Evolutionary conservation across 2,888 invertebrate genomes (phyloP), one percentile per base, ranked within the genome.

Genomic region (Heliconius ethilla): DNA sequence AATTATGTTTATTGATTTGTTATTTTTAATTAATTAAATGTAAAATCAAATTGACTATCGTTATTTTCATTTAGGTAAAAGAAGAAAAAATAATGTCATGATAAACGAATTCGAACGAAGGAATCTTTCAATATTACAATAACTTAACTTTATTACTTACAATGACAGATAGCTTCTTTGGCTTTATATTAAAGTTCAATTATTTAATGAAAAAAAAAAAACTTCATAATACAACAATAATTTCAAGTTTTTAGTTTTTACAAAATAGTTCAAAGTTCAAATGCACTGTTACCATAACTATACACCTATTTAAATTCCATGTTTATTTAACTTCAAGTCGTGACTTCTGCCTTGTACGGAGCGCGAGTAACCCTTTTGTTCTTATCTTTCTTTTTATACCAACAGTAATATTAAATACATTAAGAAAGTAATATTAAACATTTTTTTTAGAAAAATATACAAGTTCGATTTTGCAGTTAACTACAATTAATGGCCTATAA

Each of bases 241-340:
- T 4, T 67, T 67, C 10, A 40, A 40, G 15, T 40, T 67, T 40
- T 40, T 67, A 67, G 67, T 67, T 67, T 67, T 67, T 25, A 67
- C 13, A 40, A 67, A 40, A 15, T 67, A 15, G 67, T 67, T 69
- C 67, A 51, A 51, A 55, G 27, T 29, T 55, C 22, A 51, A 72
- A 51, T 55, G 33, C 18, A 70, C 29, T 29, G 51, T 51, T 72
- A 29, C 51, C 29, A 55, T 11, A 70, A 3, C 22, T n/a, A 6
- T 29, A 33, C n/a, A 5, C 9, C 37, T 40, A 40, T 69, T 69
- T 59, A 59, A 72, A 72, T 59, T 72, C 33, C 33, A n/a, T 51
- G 72, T 55, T 72, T 55, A 33, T 72, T 72, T 59, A 72, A 33
- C 55, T 33, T 33, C 18, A 55, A 72, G 55, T 72, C 72, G 72